Conservation (phyloP, 2,113 vertebrate genomes). For the Indicator indicator region DNA sequence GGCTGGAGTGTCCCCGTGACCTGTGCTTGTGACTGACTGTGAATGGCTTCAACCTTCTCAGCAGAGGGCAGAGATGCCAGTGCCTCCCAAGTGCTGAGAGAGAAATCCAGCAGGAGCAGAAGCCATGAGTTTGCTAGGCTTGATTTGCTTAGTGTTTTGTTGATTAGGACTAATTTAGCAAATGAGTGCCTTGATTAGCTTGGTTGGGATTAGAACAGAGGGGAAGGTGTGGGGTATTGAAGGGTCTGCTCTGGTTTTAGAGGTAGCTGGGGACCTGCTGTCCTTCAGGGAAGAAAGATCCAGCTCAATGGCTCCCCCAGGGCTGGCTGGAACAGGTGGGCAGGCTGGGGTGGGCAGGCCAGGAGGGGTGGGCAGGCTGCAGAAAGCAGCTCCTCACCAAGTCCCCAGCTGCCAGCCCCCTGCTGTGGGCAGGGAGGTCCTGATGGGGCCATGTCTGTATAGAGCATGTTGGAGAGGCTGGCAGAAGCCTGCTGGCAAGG, state of each 20-base stretch:
- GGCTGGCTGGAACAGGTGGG: background rate
- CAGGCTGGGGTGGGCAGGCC: too few species aligned
- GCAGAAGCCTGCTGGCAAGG: background rate
- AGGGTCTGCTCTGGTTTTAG: background rate
- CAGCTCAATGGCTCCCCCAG: background rate
- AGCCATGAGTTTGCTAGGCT: background rate
- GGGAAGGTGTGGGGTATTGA: background rate
- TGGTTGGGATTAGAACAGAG: background rate
- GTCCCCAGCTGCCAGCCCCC: background rate
- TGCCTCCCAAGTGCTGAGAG: background rate
- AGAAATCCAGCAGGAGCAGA: background rate
- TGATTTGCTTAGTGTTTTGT: background rate
- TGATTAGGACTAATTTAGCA: background rate
- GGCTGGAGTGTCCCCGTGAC: constrained; percentile 12
- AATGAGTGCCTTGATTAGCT: background rate
- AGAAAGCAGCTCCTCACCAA: background rate
- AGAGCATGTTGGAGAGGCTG: background rate
- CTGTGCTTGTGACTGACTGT: background rate
- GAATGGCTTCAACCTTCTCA: background rate
- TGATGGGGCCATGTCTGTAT: rapidly evolving
- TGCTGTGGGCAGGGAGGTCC: background rate
- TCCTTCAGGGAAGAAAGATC: background rate
- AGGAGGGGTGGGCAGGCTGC: background rate
- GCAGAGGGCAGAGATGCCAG: background rate
- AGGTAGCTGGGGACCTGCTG: background rate